Conservation (phyloP, 2,113 vertebrate genomes). For the Murina feae region DNA sequence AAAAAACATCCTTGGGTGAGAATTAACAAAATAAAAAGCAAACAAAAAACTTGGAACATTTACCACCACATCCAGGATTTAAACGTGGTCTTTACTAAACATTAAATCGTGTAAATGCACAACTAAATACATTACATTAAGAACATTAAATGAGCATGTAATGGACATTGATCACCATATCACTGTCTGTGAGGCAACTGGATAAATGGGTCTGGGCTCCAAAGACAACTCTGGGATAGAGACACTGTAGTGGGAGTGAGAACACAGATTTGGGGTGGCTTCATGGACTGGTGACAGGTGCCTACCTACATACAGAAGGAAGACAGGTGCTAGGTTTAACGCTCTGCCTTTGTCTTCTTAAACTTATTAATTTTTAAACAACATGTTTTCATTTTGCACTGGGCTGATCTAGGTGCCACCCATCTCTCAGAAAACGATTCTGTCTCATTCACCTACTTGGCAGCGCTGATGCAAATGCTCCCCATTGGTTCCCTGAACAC, state of each 20-base stretch:
- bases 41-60: too few relatives aligned
- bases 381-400: not conserved
- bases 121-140: not conserved
- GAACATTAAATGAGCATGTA: not conserved
- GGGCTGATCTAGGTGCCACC: not conserved
- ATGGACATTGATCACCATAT: not conserved
- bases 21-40: too few relatives aligned
- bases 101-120: not conserved
- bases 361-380: not conserved
- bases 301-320: not conserved
- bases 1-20: too few relatives aligned
- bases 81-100: not conserved
- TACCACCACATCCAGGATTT: too few relatives aligned
- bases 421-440: not conserved
- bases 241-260: not conserved
- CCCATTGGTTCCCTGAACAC: not conserved
- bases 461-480: not conserved
- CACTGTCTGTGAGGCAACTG: not conserved
- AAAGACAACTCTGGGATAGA: not conserved
- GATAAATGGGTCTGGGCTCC: not conserved
- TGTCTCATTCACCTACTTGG: not conserved
- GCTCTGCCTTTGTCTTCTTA: not conserved
- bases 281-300: not conserved
- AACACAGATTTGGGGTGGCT: not conserved
- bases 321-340: not conserved